Conservation (phyloP, 2,888 invertebrate species). For the Elmis aenea region DNA sequence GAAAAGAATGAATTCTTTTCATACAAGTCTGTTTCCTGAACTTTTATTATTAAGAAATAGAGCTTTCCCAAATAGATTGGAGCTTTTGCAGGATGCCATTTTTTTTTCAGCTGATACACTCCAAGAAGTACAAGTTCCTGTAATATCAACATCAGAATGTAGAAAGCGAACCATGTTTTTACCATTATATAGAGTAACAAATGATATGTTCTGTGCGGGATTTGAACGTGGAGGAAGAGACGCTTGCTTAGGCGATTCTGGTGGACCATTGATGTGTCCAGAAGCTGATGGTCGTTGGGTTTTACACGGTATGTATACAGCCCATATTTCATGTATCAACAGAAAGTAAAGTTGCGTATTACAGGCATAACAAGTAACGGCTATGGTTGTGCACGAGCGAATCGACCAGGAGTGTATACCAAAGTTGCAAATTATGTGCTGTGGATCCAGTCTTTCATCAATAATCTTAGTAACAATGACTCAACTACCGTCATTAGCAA, state of each 20-base stretch:
- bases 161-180: slow-evolving; percentile 67
- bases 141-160: slow-evolving; percentile 73
- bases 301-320: slow-evolving; percentile 36
- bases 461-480: slow-evolving; percentile 18
- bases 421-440: slow-evolving; percentile 69
- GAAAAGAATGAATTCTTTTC: too few relatives aligned
- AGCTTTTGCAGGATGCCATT: too few relatives aligned
- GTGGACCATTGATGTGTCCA: slow-evolving; percentile 74
- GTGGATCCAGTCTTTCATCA: slow-evolving; percentile 62
- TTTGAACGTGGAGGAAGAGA: slow-evolving; percentile 74
- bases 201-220: slow-evolving; percentile 80
- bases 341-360: slow-evolving; percentile 23
- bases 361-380: slow-evolving; percentile 75
- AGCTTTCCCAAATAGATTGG: too few relatives aligned
- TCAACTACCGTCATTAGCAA: slow-evolving; percentile 23
- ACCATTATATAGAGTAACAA: slow-evolving; percentile 70
- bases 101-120: slow-evolving; percentile 65
- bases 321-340: too few relatives aligned
- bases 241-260: slow-evolving; percentile 76
- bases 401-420: slow-evolving; percentile 75
- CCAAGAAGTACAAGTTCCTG: slow-evolving; percentile 75
- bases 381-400: slow-evolving; percentile 73
- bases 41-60: too few relatives aligned
- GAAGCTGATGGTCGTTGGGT: slow-evolving; percentile 49
- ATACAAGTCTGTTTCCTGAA: too few relatives aligned